A percentile compares a stretch with the other conserved stretches of the same genome.
Evolutionary conservation across 2,113 vertebrate species (phyloP).

Genomic region (Leucosticte australis): DNA sequence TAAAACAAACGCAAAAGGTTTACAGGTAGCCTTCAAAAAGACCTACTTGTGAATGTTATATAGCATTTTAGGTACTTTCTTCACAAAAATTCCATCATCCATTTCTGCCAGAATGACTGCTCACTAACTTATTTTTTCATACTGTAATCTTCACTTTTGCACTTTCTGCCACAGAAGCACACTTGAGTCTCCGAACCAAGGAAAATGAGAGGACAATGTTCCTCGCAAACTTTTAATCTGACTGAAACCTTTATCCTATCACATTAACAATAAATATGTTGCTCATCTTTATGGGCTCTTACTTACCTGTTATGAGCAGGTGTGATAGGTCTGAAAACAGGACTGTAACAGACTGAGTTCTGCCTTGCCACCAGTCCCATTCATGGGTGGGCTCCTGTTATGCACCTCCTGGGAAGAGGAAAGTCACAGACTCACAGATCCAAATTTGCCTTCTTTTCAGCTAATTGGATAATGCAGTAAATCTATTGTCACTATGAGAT

Average conservation of each 20-base stretch:
- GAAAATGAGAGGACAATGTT: background rate
- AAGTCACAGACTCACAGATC: background rate
- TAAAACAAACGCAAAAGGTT: background rate
- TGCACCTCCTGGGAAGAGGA: background rate
- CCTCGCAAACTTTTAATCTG: background rate
- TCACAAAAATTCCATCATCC: background rate
- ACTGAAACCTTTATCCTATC: background rate
- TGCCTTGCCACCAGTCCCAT: background rate
- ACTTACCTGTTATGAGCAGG: background rate
- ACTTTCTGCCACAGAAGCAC: background rate
- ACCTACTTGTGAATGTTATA: background rate
- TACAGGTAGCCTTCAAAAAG: background rate
- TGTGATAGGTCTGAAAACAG: background rate
- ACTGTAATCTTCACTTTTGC: background rate
- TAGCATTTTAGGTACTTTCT: background rate
- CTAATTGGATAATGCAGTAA: background rate
- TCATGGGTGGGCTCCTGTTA: background rate
- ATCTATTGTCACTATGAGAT: background rate
- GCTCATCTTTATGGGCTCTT: background rate
- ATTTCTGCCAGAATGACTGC: background rate
- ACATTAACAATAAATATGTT: background rate
- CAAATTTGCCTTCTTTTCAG: constrained; percentile 18
- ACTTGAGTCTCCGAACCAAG: background rate
- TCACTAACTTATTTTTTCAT: background rate
- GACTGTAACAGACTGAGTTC: background rate